A percentile compares a stretch with the other conserved stretches of the same genome.
These are phyloP conservation scores for Dioctria rufipes DNA, from an alignment of 2,888 invertebrate genomes.

Conservation along the genomic window DNA sequence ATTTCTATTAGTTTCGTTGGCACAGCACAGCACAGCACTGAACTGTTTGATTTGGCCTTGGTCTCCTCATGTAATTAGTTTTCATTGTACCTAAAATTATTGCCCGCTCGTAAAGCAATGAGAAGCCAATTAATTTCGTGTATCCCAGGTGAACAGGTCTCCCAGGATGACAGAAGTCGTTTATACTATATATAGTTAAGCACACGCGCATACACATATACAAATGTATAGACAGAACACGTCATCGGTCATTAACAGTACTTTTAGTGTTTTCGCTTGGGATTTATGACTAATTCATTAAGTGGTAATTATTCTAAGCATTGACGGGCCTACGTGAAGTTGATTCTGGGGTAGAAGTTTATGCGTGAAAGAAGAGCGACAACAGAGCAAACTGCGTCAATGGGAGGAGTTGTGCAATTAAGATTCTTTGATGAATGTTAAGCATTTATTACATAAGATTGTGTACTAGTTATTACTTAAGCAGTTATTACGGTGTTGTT, in stretches of 20 bases:
- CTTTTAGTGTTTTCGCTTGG: slow-evolving; percentile 43
- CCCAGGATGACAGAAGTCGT: slow-evolving; percentile 11
- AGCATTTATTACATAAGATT: slow-evolving; percentile 15
- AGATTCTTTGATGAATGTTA: slow-evolving; percentile 32
- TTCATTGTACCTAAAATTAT: slow-evolving; percentile 40
- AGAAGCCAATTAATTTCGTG: slow-evolving; percentile 44
- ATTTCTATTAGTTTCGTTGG: slow-evolving; percentile 16
- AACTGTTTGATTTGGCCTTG: slow-evolving; percentile 24
- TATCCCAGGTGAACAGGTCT: slow-evolving; percentile 40
- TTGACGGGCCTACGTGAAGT: background rate
- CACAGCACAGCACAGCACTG: no score
- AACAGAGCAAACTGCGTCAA: background rate
- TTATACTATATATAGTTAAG: no score
- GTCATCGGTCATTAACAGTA: slow-evolving; percentile 44
- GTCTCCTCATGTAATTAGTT: slow-evolving; percentile 22
- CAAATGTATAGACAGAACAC: slow-evolving; percentile 19
- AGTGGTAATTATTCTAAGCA: slow-evolving; percentile 49
- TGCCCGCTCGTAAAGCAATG: slow-evolving; percentile 36
- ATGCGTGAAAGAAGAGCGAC: slow-evolving; percentile 19
- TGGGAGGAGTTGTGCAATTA: slow-evolving; percentile 17
- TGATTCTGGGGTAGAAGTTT: background rate
- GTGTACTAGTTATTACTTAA: slow-evolving; percentile 9
- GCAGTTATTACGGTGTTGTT: slow-evolving; percentile 16
- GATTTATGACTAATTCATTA: slow-evolving; percentile 49
- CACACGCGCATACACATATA: background rate